Evolutionary conservation across 2,797 vertebrate species (phyloP).

Genomic region (Pteropus rufus): DNA sequence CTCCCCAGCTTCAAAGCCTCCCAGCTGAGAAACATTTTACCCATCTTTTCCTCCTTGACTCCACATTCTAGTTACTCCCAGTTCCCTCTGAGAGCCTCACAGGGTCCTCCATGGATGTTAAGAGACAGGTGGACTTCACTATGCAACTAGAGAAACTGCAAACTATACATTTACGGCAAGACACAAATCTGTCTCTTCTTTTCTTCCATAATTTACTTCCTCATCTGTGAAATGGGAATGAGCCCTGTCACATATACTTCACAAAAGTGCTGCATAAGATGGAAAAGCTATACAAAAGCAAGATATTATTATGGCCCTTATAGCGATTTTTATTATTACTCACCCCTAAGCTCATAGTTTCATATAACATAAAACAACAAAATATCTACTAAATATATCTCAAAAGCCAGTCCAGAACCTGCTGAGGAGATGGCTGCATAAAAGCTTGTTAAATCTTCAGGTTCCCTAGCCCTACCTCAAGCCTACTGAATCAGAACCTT

Average conservation of each 20-base stretch:
- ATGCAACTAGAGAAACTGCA: neutral
- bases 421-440: neutral
- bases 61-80: neutral
- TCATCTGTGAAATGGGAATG: neutral
- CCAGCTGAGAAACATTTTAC: neutral
- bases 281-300: neutral
- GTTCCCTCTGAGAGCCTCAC: neutral
- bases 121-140: neutral
- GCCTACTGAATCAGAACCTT: neutral
- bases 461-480: neutral
- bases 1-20: neutral
- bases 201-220: neutral
- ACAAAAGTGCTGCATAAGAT: neutral
- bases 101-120: neutral
- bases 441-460: constrained; percentile 23
- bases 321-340: neutral
- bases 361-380: neutral
- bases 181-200: neutral
- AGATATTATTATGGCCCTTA: neutral
- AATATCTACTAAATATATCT: neutral
- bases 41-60: neutral
- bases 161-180: neutral
- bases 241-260: neutral
- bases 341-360: neutral
- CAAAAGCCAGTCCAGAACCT: neutral